Evolutionary conservation across 2,797 vertebrate species (phyloP), one percentile per base, ranked within the genome.

Genomic region (Diglossa cyanea): DNA sequence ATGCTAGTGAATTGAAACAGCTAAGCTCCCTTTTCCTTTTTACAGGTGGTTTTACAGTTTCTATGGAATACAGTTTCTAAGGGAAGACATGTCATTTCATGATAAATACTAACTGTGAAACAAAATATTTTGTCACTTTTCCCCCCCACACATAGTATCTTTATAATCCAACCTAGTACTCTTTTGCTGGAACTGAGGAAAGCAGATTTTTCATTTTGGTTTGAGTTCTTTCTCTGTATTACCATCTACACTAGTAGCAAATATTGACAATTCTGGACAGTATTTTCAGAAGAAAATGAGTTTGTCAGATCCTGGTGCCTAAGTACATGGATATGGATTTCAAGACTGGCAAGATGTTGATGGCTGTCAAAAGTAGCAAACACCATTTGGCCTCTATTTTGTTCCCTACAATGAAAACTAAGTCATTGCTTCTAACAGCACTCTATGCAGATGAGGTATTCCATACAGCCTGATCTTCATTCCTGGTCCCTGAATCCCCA

Each of bases 81-180:
- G 84, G 40, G 33, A 96, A 96, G 87, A 88, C 37, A 18, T 33
- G 78, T 93, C 91, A 94, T 81, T 91, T 94, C 48, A 70, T 44
- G 72, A 91, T 83, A 86, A 93, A 96, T 90, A 91, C 76, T 86
- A 95, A 83, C 65, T 13, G 8, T 45, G 79, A 83, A 65, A 91
- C 72, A 88, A 91, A 95, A 94, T 96, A 96, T 95, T 96, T 78
- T 92, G 91, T 83, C 92, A 89, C n/a, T 68, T 79, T 4, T 4
- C 10, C 37, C 81, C 67, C 86, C 9, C 50, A 79, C 86, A 58
- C 51, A 62, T n/a, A 45, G 61, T 77, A 72, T 80, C 94, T 93
- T 94, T 78, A 93, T 58, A 77, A 91, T 74, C 61, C 72, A 79
- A 67, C 30, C n/a, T 55, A 88, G 65, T 71, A 87, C 37, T 90